Evolutionary conservation across 2,113 vertebrate species (phyloP), one percentile per base, ranked within the genome.

Genomic region (Hippocampus zosterae): DNA sequence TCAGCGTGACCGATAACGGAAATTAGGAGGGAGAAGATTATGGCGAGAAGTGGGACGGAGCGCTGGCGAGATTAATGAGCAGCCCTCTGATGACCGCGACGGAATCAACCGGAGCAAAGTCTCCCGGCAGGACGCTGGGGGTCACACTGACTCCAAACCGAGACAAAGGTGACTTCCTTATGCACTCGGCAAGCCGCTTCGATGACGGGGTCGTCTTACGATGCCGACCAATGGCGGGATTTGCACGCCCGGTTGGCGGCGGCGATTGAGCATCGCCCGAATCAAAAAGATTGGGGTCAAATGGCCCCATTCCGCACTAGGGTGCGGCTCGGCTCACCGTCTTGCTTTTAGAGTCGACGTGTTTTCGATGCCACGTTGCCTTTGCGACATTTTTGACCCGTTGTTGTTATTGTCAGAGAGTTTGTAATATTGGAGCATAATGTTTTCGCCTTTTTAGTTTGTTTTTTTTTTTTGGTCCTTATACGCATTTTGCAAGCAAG

Each of bases 1-100:
- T 88, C 89, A 87, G 83, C 83, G 89, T 91, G 88, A 91, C 87
- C 83, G 85, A 90, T 90, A 91, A 90, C 87, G 89, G 79, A 88
- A 91, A 91, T 90, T 86, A 88, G 84, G 74, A 81, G 88, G 70
- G 69, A 78, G 87, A 85, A 84, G 86, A 87, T 90, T 88, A 88
- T 85, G 83, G 84, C 84, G 88, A 82, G 85, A 90, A 89, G 86
- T 89, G 84, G 86, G 86, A 82, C 86, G 83, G 76, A 83, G 84
- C 68, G 78, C 68, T 72, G 84, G 72, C 78, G 79, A 89, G 89
- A 89, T 90, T 91, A 92, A 92, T 91, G 89, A 92, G 88, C 50
- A 33, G 74, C 71, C 74, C 82, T 88, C 79, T 59, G 77, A 67
- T 89, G 87, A 87, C 88, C 80, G 67, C 81, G 73, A 81, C 41